Conservation (phyloP, 2,113 vertebrate genomes). For the Benthochromis sp. region DNA sequence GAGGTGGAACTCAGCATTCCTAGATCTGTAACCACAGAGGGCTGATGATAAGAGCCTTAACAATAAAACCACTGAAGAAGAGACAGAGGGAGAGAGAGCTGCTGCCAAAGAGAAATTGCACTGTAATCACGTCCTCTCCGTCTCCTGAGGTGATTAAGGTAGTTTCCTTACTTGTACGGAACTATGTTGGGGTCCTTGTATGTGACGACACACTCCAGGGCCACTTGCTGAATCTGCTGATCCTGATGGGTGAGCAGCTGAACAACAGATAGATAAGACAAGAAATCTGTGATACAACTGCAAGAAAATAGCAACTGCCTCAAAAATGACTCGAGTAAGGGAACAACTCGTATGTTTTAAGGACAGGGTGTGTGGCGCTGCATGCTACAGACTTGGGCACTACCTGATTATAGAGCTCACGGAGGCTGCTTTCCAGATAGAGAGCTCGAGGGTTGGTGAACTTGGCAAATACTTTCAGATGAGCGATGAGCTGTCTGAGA, state of each 20-base stretch:
- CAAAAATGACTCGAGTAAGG: not conserved
- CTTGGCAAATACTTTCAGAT: constrained; percentile 89
- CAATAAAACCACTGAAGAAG: constrained; percentile 20
- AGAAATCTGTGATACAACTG: not conserved
- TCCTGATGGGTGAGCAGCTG: constrained; percentile 92
- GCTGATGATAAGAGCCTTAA: not conserved
- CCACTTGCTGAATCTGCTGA: constrained; percentile 84
- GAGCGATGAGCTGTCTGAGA: constrained; percentile 83
- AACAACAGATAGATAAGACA: not conserved
- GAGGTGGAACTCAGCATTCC: constrained; percentile 29
- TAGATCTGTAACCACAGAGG: constrained; percentile 27
- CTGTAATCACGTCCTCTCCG: accelerated
- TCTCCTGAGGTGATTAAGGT: not conserved
- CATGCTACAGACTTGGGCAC: not conserved
- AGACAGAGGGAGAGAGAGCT: not conserved
- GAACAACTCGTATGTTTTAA: accelerated
- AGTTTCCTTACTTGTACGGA: constrained; percentile 82
- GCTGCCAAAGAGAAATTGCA: not conserved
- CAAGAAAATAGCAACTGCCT: not conserved
- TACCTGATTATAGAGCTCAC: constrained; percentile 84
- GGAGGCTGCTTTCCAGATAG: constrained; percentile 83
- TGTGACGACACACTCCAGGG: constrained; percentile 86
- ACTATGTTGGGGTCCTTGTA: constrained; percentile 86
- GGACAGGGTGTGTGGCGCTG: not conserved
- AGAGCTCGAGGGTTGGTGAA: constrained; percentile 90